phyloP scores from a whole-genome alignment of 2,113 vertebrate species.

The Daphoenositta chrysoptera region DNA sequence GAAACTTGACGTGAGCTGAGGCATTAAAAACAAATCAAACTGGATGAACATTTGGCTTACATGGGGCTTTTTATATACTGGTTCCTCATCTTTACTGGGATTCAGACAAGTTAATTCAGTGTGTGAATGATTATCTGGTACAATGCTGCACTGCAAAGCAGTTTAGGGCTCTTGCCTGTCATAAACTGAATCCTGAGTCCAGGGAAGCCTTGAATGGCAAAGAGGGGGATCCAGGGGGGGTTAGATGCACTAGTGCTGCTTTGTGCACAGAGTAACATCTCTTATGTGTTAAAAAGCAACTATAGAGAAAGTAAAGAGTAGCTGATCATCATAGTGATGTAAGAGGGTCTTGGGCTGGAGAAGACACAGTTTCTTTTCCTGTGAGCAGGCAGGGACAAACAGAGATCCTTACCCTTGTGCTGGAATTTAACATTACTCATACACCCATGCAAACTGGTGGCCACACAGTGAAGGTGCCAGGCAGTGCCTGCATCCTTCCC shows the following conservation, averaged over 20 bases:
- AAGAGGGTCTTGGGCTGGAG: background rate
- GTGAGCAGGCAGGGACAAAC: background rate
- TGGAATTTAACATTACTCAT: background rate
- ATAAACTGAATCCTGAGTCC: background rate
- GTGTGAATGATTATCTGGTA: background rate
- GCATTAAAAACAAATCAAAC: background rate
- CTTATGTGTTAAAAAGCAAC: background rate
- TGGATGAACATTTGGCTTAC: background rate
- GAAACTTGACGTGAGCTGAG: background rate
- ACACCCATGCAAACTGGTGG: rapidly evolving
- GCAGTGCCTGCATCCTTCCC: background rate
- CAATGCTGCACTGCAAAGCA: background rate
- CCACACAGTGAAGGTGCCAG: background rate
- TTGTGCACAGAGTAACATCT: background rate
- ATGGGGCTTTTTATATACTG: background rate
- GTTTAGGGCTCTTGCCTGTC: background rate
- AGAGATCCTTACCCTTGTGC: background rate
- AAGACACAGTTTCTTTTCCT: background rate
- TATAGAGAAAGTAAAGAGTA: background rate
- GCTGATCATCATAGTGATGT: background rate
- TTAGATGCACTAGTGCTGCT: background rate
- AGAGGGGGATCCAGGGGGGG: background rate
- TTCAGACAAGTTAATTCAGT: background rate
- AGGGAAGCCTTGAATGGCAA: background rate
- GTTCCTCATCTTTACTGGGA: background rate